phyloP scores from a whole-genome alignment of 2,797 vertebrate genomes.

The Paratrypauchen microcephalus region DNA sequence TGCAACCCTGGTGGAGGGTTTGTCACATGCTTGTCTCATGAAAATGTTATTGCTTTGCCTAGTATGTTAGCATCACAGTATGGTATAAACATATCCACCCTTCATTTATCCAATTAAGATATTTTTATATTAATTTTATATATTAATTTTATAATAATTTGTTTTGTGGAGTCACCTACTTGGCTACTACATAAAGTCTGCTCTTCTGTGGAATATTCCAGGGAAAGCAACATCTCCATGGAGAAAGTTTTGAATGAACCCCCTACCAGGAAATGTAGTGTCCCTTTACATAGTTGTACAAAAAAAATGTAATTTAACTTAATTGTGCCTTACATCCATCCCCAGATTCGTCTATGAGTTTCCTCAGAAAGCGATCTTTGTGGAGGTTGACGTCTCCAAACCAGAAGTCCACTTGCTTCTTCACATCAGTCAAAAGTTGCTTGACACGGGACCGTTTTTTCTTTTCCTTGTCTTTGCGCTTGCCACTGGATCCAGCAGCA shows the following conservation, averaged over 20 bases:
- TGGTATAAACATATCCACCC: too few species aligned
- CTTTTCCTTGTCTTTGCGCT: constrained; percentile 89
- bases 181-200: neutral
- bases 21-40: neutral
- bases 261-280: neutral
- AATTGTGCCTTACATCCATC: constrained; percentile 86
- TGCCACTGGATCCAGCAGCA: constrained; percentile 67
- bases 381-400: constrained; percentile 96
- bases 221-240: neutral
- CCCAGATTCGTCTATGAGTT: constrained; percentile 88
- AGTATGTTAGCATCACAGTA: too few species aligned
- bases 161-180: neutral
- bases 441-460: constrained; percentile 95
- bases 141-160: too few species aligned
- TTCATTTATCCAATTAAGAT: too few species aligned
- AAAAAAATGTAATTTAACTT: neutral
- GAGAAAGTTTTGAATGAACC: neutral
- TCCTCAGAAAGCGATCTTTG: constrained; percentile 91
- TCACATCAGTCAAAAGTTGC: constrained; percentile 91
- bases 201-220: neutral
- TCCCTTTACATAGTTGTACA: neutral
- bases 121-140: too few species aligned
- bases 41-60: too few species aligned
- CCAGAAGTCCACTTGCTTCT: constrained; percentile 98
- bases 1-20: neutral